Evolutionary conservation across 2,888 invertebrate species (phyloP), one percentile per base, ranked within the genome.

Genomic region (Quadriops clusia): DNA sequence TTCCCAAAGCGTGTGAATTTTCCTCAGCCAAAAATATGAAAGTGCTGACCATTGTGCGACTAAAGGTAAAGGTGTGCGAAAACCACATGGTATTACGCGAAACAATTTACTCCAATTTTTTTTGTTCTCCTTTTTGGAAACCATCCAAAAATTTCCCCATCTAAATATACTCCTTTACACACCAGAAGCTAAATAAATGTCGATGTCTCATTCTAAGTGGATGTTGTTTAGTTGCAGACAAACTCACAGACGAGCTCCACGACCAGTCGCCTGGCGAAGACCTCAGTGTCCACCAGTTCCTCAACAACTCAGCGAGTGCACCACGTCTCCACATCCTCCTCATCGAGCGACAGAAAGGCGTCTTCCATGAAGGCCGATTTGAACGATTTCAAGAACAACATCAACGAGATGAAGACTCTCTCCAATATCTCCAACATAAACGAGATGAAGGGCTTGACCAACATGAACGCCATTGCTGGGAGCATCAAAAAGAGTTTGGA

Each of bases 321-420:
- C 61, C 44, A 60, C 58, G 58, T 58, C 34, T 51, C 51, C 43
- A 50, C 51, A 35, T 53, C 53, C 38, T 54, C 54, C 17, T 50
- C 55, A 40, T 75, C 77, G 50, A 83, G 83, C 67, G 74, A 80
- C 68, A 83, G 83, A 64, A 35, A 39, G 23, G 78, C 84, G 41
- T 79, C 77, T 54, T 80, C 80, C 36, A 75, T 85, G 64, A 83
- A 84, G 63, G 80, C 79, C 40, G 82, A 84, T 58, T 67, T 82
- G 27, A 70, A 73, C 37, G 80, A 82, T 54, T 69, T 87, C 41
- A 78, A 86, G 60, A 81, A 79, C 56, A 82, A 83, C 53, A 81
- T 87, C 60, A 79, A 82, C 38, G 85, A 86, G 65, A 85, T 87
- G 76, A 85, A 83, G 64, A 84, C 77, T 50, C 65, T 81, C 12